Evolutionary conservation across 1,140 invertebrate species (phyloP), one percentile per base, ranked within the genome.

Genomic region (Wiebesia pumilae): DNA sequence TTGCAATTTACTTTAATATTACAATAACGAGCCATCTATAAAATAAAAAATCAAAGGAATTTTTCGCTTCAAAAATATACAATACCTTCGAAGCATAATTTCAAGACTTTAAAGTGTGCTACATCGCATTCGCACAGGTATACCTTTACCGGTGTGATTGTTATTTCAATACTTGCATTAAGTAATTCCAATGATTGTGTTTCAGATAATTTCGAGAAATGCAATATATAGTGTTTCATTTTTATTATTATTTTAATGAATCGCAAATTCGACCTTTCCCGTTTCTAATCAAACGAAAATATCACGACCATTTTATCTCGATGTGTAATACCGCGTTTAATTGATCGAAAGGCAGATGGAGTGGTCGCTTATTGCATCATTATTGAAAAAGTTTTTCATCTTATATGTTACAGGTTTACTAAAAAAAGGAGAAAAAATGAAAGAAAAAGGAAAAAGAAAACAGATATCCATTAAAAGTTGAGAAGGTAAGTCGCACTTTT

Each of bases 181-280:
- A 75, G 38, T 75, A 75, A 43, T 75, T 43, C 38, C 10, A 75
- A 21, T 14, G 40, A 75, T 75, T n/a, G 40, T 75, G n/a, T 75
- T 43, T 27, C 14, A 27, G 71, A 75, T 75, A 43, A 75, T 43
- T 43, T 43, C 24, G 38, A 75, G 43, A 75, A 75, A 75, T 75
- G 10, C 27, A 47, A 7, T 14, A 14, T 24, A 30, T 12, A 9
- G 27, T 14, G 3, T 43, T 43, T 75, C 71, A 75, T 75, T 43
- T 40, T 75, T n/a, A 19, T 75, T 75, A 75, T n/a, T n/a, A 43
- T 75, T 75, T n/a, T 19, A 75, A 75, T n/a, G 24, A 73, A 75
- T 43, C 3, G 69, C 14, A 12, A 27, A 43, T 38, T 3, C 14
- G 24, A 10, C 24, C 24, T 12, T n/a, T 43, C 21, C n/a, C 43